Percentiles rank a stretch among this genome's conserved stretches.
Conservation (phyloP, 2,888 invertebrate species). For the Polydrusus tereticollis region DNA sequence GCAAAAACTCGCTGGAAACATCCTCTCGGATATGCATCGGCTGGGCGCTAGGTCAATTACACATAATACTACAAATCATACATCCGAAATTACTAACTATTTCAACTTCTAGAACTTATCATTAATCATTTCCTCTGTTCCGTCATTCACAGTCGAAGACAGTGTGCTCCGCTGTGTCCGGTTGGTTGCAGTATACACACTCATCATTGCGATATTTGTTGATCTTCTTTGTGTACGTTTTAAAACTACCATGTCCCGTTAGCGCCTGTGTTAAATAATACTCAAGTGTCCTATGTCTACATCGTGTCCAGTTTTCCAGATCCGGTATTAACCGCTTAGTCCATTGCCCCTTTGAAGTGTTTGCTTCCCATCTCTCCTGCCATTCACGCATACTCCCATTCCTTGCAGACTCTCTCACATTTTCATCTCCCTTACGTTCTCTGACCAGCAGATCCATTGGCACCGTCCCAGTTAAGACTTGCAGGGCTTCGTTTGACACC, state of each 20-base stretch:
- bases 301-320: background rate
- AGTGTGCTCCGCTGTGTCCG: background rate
- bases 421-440: background rate
- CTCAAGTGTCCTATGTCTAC: background rate
- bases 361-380: background rate
- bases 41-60: no score
- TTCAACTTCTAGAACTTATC: no score
- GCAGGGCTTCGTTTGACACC: no score
- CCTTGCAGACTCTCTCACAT: background rate
- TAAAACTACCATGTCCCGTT: no score
- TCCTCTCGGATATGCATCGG: no score
- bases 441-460: slow-evolving; percentile 27
- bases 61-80: no score
- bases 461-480: slow-evolving; percentile 20
- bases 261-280: background rate
- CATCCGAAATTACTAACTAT: no score
- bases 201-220: background rate
- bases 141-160: background rate
- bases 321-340: background rate
- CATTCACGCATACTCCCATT: background rate
- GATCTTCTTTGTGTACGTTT: background rate
- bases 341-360: background rate
- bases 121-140: no score
- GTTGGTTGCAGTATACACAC: background rate
- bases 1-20: no score